Conservation (phyloP, 53 echinoderm and acorn worm species). For the Echinometra lucunter region DNA sequence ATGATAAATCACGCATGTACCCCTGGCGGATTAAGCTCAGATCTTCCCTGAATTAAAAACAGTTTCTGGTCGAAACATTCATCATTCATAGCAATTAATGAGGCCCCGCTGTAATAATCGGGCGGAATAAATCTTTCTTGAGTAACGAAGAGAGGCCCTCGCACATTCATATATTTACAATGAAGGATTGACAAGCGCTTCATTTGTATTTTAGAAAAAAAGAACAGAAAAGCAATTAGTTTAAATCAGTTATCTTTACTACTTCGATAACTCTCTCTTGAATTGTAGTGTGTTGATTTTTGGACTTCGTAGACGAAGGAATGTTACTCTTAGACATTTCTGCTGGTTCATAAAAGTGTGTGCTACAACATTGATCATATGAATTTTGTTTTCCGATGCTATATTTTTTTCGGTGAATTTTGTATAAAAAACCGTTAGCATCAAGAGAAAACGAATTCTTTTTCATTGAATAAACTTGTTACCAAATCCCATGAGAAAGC, state of each 20-base stretch:
- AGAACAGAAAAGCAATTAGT: no score
- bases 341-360: no score
- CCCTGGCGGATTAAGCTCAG: neutral
- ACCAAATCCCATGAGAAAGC: neutral
- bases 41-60: slow-evolving; percentile 42
- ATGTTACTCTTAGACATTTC: no score
- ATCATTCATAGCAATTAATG: slow-evolving; percentile 56
- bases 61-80: slow-evolving; percentile 13
- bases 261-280: no score
- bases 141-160: neutral
- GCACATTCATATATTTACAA: slow-evolving; percentile 27
- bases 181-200: neutral
- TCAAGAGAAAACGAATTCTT: neutral
- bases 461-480: neutral
- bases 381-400: no score
- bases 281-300: no score
- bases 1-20: slow-evolving; percentile 3
- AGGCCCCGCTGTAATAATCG: slow-evolving; percentile 9
- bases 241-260: no score
- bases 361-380: no score
- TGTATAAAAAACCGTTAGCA: neutral
- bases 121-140: slow-evolving; percentile 14
- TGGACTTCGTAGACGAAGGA: no score
- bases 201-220: no score
- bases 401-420: neutral